Conservation (phyloP, 1,140 invertebrate species). For the Belonocnema kinseyi region DNA sequence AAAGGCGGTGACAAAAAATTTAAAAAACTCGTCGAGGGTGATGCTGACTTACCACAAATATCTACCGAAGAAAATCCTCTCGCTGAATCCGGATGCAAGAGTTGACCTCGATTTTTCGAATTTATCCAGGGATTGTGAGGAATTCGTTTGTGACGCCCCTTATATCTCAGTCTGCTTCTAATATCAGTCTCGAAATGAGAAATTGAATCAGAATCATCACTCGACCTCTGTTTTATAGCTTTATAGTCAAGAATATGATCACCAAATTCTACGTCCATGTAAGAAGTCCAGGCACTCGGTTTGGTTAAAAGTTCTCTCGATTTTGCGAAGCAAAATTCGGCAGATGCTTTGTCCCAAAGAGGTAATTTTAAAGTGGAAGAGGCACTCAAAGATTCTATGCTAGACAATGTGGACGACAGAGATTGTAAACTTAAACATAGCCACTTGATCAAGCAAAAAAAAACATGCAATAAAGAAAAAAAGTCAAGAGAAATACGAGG, state of each 20-base stretch:
- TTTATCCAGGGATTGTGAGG: constrained; percentile 64
- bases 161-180: constrained; percentile 63
- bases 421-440: constrained; percentile 78
- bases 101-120: constrained; percentile 63
- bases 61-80: constrained; percentile 63
- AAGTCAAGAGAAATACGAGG: constrained; percentile 34
- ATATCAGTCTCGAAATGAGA: constrained; percentile 73
- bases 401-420: constrained; percentile 73
- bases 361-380: constrained; percentile 78
- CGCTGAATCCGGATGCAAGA: constrained; percentile 63
- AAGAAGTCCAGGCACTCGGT: constrained; percentile 73
- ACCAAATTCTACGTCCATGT: constrained; percentile 70
- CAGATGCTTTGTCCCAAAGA: constrained; percentile 83
- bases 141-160: constrained; percentile 63
- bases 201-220: constrained; percentile 72
- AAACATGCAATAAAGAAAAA: background rate
- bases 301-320: constrained; percentile 82
- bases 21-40: constrained; percentile 71
- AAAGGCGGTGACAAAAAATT: constrained; percentile 72
- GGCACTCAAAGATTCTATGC: constrained; percentile 74
- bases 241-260: constrained; percentile 61
- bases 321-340: constrained; percentile 84
- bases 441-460: constrained; percentile 63
- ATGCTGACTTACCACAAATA: constrained; percentile 68
- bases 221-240: constrained; percentile 63